Conservation (phyloP, 2,888 invertebrate genomes). For the Chloromyia formosa region DNA sequence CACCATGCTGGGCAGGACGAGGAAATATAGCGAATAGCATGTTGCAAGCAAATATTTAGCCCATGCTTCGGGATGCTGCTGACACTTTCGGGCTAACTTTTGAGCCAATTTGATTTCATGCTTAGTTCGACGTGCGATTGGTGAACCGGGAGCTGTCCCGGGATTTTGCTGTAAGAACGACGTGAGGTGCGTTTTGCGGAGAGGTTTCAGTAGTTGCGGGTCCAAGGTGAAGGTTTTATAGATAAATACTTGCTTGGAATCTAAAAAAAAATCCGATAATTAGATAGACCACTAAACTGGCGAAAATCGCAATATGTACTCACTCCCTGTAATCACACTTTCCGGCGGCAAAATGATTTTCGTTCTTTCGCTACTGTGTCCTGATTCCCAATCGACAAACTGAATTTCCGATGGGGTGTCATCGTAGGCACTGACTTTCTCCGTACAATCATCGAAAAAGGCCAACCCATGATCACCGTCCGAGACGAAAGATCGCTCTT, state of each 20-base stretch:
- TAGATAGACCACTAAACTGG: not conserved
- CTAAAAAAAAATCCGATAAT: not conserved
- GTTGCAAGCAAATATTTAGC: conserved; percentile 88
- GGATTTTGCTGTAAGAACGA: conserved; percentile 60
- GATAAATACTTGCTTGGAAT: conserved; percentile 59
- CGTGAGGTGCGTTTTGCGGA: conserved; percentile 57
- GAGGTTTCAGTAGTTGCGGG: conserved; percentile 66
- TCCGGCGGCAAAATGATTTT: conserved; percentile 96
- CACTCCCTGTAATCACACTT: conserved; percentile 60
- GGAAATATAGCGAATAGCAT: conserved; percentile 94
- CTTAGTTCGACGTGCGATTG: conserved; percentile 92
- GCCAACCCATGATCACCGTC: conserved; percentile 93
- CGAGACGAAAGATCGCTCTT: conserved; percentile 98
- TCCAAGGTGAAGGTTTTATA: conserved; percentile 74
- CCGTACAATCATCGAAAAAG: conserved; percentile 97
- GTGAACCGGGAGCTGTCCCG: conserved; percentile 77
- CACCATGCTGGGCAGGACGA: conserved; percentile 90
- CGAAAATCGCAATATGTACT: conserved; percentile 7
- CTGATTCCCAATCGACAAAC: conserved; percentile 83
- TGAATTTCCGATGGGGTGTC: conserved; percentile 69
- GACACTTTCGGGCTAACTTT: conserved; percentile 70
- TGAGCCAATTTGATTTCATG: conserved; percentile 95
- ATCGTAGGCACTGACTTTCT: conserved; percentile 71
- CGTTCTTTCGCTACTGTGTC: conserved; percentile 85
- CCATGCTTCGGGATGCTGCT: conserved; percentile 85